phyloP scores from a whole-genome alignment of 2,113 vertebrate genomes.

The Tricholaema leucomelas region DNA sequence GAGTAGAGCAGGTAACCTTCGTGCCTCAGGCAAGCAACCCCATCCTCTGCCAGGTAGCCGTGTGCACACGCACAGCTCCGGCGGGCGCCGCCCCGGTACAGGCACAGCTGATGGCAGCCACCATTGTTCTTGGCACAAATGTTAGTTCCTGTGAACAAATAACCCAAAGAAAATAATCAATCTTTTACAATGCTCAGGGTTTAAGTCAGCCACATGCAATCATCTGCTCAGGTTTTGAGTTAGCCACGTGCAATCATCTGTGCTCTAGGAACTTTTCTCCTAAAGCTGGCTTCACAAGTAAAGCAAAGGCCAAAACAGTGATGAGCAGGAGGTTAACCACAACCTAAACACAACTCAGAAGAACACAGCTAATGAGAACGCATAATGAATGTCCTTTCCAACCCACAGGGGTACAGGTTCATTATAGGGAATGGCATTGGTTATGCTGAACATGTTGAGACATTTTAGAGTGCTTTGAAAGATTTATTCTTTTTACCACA shows the following conservation, averaged over 20 bases:
- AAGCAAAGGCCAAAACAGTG: background rate
- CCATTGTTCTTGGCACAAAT: conserved; percentile 90
- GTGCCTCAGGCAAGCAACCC: conserved; percentile 88
- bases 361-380: background rate
- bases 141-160: conserved; percentile 83
- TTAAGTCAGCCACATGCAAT: too few species aligned
- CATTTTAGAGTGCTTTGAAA: background rate
- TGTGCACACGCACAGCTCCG: conserved; percentile 94
- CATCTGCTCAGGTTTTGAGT: too few species aligned
- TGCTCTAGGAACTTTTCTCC: background rate
- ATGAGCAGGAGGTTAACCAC: background rate
- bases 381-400: background rate
- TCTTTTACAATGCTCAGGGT: background rate
- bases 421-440: background rate
- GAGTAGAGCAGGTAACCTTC: conserved; percentile 96
- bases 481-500: background rate
- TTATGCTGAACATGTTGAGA: background rate
- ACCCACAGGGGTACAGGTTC: background rate
- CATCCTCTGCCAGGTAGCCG: conserved; percentile 89
- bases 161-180: background rate
- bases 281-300: background rate
- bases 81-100: conserved; percentile 86
- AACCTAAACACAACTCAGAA: background rate
- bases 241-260: too few species aligned
- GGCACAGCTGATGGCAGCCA: conserved; percentile 95